Percentiles rank a stretch among this genome's conserved stretches.
phyloP scores from a whole-genome alignment of 2,888 invertebrate species.

The Schrankia costaestrigalis region DNA sequence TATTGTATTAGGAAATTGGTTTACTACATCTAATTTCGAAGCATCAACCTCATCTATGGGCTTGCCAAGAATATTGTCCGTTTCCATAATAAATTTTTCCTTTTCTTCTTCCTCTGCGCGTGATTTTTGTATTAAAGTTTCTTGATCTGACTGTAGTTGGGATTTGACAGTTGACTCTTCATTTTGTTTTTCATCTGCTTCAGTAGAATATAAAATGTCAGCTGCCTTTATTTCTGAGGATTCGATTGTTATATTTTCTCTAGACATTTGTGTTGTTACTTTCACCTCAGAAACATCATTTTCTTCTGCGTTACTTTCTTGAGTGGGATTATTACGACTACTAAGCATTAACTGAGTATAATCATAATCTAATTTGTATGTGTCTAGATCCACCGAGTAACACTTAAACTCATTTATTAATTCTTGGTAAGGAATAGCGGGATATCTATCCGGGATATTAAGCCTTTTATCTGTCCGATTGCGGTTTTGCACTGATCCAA shows the following conservation, averaged over 20 bases:
- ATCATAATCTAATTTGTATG: conserved; percentile 54
- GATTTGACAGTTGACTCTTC: not conserved
- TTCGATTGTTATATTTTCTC: too few species aligned
- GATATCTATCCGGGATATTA: conserved; percentile 23
- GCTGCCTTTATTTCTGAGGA: conserved; percentile 8
- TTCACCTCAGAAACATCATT: not conserved
- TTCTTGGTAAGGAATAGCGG: conserved; percentile 52
- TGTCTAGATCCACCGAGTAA: conserved; percentile 57
- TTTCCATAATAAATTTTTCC: too few species aligned
- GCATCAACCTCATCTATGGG: conserved; percentile 11
- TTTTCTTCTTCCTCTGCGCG: too few species aligned
- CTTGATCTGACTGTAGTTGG: conserved; percentile 1
- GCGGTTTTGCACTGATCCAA: conserved; percentile 83
- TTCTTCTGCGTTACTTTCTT: conserved; percentile 1
- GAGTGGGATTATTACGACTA: conserved; percentile 19
- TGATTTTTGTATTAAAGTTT: too few species aligned
- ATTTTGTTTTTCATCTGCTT: not conserved
- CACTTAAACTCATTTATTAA: conserved; percentile 60
- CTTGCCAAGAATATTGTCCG: too few species aligned
- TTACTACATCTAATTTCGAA: not conserved
- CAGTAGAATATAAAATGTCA: not conserved
- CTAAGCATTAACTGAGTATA: conserved; percentile 47
- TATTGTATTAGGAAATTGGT: not conserved
- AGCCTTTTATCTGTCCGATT: conserved; percentile 38
- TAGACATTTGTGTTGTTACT: too few species aligned